A percentile compares a stretch with the other conserved stretches of the same genome.
phyloP scores from a whole-genome alignment of 23 tunicate species.

The Diplosoma virens region DNA sequence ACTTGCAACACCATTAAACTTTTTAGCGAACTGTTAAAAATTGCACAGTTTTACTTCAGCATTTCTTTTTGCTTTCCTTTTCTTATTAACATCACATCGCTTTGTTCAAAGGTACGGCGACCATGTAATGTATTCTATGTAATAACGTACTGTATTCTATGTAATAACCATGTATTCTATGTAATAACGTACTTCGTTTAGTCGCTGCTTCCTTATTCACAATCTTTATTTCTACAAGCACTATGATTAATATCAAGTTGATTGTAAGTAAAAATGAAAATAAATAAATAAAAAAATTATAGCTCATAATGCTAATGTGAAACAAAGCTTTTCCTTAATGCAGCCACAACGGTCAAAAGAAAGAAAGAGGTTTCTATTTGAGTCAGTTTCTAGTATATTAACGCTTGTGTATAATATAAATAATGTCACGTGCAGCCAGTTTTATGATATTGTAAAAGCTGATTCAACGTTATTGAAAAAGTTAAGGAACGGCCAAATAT shows the following conservation, averaged over 20 bases:
- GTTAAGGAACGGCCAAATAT: neutral
- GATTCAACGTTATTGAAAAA: neutral
- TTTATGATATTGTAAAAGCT: conserved; percentile 6
- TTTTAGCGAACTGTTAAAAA: too few species aligned
- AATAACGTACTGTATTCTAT: too few species aligned
- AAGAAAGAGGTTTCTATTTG: neutral
- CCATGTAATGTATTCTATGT: too few species aligned
- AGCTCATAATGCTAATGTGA: conserved; percentile 1
- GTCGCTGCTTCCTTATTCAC: too few species aligned
- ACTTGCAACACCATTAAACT: neutral
- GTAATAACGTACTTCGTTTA: too few species aligned
- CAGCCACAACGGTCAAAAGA: conserved; percentile 25
- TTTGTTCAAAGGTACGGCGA: too few species aligned
- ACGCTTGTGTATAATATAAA: conserved; percentile 6
- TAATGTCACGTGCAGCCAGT: neutral
- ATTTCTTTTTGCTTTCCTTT: neutral
- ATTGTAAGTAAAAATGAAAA: too few species aligned
- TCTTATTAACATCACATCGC: too few species aligned
- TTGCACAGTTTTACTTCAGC: too few species aligned
- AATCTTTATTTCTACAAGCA: too few species aligned
- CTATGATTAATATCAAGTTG: too few species aligned
- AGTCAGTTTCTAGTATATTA: conserved; percentile 6
- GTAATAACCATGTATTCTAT: neutral
- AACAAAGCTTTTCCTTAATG: neutral
- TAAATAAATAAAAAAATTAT: too few species aligned